A percentile compares a stretch with the other conserved stretches of the same genome.
phyloP scores from a whole-genome alignment of 2,113 vertebrate species.

The Lycocorax pyrrhopterus region DNA sequence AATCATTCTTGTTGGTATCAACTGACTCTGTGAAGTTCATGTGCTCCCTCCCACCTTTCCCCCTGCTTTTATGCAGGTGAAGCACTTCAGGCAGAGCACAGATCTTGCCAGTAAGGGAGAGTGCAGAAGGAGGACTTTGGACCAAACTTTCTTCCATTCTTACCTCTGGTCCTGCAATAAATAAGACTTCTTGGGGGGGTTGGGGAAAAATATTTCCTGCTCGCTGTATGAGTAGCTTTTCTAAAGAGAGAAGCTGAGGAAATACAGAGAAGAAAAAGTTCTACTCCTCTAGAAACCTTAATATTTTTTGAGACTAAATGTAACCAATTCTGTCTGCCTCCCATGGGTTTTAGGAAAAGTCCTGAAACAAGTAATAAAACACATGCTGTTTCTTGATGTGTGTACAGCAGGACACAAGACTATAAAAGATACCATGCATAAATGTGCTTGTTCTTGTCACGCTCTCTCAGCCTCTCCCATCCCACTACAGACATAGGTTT shows the following conservation, averaged over 20 bases:
- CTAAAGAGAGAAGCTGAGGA: neutral
- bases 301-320: neutral
- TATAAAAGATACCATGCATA: neutral
- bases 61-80: neutral
- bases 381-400: neutral
- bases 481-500: neutral
- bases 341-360: neutral
- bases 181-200: neutral
- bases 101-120: neutral
- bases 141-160: neutral
- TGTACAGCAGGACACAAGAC: neutral
- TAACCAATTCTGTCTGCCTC: neutral
- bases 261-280: neutral
- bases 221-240: neutral
- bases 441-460: neutral
- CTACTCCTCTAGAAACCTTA: neutral
- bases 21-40: neutral
- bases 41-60: neutral
- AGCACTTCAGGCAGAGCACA: neutral
- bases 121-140: conserved; percentile 14
- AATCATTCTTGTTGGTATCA: conserved; percentile 24
- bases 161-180: neutral
- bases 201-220: neutral
- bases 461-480: neutral
- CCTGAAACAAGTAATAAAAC: neutral